These are phyloP conservation scores for Enhydra lutris DNA, from an alignment of 2,113 vertebrate species.

Conservation along the genomic window DNA sequence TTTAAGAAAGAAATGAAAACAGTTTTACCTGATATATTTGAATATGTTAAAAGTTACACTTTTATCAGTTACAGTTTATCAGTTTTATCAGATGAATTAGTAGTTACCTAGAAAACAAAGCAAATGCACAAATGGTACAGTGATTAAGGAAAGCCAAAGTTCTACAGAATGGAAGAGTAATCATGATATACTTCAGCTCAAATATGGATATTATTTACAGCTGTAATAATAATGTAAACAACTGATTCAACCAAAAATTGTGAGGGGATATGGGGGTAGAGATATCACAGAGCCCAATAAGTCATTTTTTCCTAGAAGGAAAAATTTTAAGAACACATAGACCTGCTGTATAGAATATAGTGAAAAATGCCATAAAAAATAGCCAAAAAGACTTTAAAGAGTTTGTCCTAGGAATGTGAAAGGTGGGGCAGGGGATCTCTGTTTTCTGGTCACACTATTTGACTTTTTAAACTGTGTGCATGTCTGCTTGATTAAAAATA, in stretches of 20 bases:
- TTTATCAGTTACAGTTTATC: background rate
- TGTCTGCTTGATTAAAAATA: background rate
- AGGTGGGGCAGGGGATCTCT: background rate
- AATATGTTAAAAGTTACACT: constrained; percentile 3
- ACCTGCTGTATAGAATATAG: background rate
- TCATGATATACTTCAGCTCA: background rate
- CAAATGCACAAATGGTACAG: background rate
- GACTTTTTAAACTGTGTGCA: background rate
- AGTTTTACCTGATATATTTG: background rate
- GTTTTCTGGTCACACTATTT: background rate
- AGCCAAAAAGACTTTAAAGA: background rate
- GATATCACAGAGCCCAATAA: background rate
- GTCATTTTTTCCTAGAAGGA: background rate
- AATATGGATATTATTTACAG: constrained; percentile 16
- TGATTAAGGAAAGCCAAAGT: constrained; percentile 2
- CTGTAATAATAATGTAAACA: background rate
- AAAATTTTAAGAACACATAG: background rate
- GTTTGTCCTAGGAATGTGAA: background rate
- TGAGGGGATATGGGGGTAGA: background rate
- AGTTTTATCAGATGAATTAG: background rate
- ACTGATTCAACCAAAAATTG: background rate
- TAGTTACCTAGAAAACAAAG: background rate
- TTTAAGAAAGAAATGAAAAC: background rate
- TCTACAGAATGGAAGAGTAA: background rate
- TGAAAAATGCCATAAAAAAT: background rate